Base-by-base conservation (phyloP, 2,113 vertebrate species). In the Centropristis striata region DNA sequence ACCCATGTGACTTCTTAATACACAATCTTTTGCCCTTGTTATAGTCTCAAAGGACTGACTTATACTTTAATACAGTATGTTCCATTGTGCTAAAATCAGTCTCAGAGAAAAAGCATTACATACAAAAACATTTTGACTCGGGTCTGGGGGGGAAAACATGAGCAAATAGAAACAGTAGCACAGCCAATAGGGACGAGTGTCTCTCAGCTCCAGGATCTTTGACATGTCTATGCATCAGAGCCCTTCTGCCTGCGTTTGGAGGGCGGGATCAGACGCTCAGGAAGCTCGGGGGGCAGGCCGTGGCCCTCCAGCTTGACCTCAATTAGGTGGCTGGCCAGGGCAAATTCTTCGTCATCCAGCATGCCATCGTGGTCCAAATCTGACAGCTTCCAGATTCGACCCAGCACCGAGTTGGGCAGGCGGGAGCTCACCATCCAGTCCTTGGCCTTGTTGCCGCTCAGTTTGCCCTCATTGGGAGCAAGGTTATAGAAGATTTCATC, bases 401-500 rank as follows among this genome's bases (percentile, higher is more conserved):
- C 97, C 69, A 98, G 94, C 67, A 98, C 97, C 0, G 97, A 98
- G 92, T 97, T 98, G 91, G 97, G 97, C 75, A 98, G 93, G 74
- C 96, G 95, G 77, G 97, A 97, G 78, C 95, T 96, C 85, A 96
- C 96, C 97, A 98, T 98, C 97, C 97, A 98, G 91, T 94, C 95
- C 89, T 95, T 97, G 44, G 96, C 97, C 90, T 97, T 97, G 83
- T 89, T 94, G 79, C 97, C 97, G 0, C 96, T 98, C 83, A 98
- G 94, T 85, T 98, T 98, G 21, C 97, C 97, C 21, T 98, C 97
- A 0, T 94, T 94, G 0, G 97, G 97, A 0, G 96, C 94, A 15
- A 98, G 93, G 88, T 96, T 98, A 78, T 98, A 98, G 94, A 98
- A 98, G 92, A 98, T 97, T 80, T 98, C 97, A 5, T 98, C 97